These are phyloP conservation scores for Cheilosia grossa DNA, from an alignment of 2,888 invertebrate species.

Conservation along the genomic window DNA sequence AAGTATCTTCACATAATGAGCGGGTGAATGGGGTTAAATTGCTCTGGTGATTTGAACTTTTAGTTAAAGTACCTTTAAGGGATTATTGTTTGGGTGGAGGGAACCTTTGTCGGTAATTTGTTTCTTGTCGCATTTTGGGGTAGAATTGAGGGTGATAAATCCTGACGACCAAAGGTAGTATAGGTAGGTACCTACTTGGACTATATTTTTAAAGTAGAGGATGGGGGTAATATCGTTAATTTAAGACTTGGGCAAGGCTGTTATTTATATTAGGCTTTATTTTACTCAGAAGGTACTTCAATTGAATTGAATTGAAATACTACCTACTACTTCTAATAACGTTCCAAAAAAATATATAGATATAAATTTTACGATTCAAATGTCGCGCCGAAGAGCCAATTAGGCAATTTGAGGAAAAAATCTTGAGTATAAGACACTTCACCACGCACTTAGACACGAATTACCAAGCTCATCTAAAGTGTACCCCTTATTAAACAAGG, in stretches of 20 bases:
- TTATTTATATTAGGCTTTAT: no score
- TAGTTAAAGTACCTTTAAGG: conserved; percentile 11
- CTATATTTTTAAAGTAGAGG: background rate
- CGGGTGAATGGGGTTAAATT: conserved; percentile 41
- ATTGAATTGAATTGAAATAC: no score
- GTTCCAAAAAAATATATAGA: no score
- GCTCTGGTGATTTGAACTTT: conserved; percentile 27
- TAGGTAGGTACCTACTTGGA: background rate
- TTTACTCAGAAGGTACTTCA: no score
- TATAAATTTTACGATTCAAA: no score
- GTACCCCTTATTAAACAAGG: no score
- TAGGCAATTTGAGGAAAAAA: no score
- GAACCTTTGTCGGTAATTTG: conserved; percentile 7
- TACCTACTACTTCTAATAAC: no score
- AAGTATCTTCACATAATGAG: conserved; percentile 20
- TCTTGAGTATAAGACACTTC: no score
- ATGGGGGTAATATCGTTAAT: background rate
- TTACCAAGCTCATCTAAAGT: no score
- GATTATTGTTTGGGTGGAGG: background rate
- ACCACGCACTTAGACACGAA: no score
- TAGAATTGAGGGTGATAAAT: background rate
- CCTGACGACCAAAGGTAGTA: background rate
- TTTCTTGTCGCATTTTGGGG: background rate
- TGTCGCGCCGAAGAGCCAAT: no score
- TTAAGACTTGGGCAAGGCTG: background rate